phyloP scores from a whole-genome alignment of 2,113 vertebrate genomes.

The Sisor rabdophorus region DNA sequence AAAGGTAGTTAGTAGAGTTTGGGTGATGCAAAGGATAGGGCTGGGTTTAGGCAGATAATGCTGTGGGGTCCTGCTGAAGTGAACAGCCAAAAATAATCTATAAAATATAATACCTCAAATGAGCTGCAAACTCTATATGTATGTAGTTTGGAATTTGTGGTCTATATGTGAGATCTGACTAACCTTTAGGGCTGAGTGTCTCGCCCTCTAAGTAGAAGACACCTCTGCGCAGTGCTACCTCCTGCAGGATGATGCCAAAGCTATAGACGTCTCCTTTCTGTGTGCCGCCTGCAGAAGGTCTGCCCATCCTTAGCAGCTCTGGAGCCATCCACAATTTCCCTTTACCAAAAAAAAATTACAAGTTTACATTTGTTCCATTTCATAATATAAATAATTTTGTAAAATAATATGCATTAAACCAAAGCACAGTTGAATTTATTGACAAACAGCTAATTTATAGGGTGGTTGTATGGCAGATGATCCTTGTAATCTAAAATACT shows the following conservation, averaged over 20 bases:
- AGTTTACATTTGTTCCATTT: too few species aligned
- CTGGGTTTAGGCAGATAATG: too few species aligned
- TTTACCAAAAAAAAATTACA: conserved; percentile 46
- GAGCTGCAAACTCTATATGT: background rate
- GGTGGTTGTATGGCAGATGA: too few species aligned
- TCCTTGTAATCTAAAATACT: too few species aligned
- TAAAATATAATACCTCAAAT: background rate
- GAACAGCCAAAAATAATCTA: too few species aligned
- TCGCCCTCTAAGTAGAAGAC: conserved; percentile 82
- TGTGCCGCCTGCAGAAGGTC: conserved; percentile 69
- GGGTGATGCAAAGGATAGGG: too few species aligned
- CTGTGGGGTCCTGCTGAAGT: too few species aligned
- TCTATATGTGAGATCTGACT: conserved; percentile 6
- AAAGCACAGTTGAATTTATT: too few species aligned
- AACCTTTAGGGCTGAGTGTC: conserved; percentile 88
- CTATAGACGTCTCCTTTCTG: conserved; percentile 90
- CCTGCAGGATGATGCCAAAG: conserved; percentile 92
- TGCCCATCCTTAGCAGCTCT: conserved; percentile 79
- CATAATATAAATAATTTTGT: too few species aligned
- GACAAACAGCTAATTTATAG: too few species aligned
- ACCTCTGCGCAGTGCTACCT: conserved; percentile 84
- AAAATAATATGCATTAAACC: too few species aligned
- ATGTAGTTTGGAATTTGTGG: background rate
- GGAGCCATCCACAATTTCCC: conserved; percentile 89
- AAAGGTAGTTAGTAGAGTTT: too few species aligned